Evolutionary conservation across 2,888 invertebrate genomes (phyloP).

Genomic region (Leptogaster cylindrica): DNA sequence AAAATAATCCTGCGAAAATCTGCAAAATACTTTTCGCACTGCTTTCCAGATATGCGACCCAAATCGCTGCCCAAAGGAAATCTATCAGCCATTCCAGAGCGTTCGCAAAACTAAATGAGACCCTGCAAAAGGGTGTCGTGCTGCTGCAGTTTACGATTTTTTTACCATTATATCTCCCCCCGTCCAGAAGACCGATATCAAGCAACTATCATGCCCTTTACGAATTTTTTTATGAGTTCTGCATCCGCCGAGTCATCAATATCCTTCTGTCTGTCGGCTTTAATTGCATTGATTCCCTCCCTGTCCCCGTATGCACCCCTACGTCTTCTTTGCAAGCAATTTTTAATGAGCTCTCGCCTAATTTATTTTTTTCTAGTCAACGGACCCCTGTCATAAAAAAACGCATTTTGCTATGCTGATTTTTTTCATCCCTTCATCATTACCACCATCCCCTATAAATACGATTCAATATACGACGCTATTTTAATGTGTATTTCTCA

Average conservation of each 20-base stretch:
- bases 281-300: slow-evolving; percentile 5
- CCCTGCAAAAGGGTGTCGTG: neutral
- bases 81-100: no score
- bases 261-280: slow-evolving; percentile 5
- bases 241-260: slow-evolving; percentile 9
- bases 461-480: slow-evolving; percentile 1
- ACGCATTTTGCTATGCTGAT: slow-evolving; percentile 14
- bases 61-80: no score
- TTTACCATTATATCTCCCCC: neutral
- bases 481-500: slow-evolving; percentile 1
- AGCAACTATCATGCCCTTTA: neutral
- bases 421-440: slow-evolving; percentile 3
- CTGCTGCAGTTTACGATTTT: neutral
- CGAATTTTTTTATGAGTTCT: neutral
- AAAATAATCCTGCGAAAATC: no score
- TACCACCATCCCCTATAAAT: neutral
- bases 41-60: no score
- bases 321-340: neutral
- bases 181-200: neutral
- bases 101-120: neutral
- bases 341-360: slow-evolving; percentile 22
- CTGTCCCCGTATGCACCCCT: no score
- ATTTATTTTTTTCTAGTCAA: slow-evolving; percentile 22
- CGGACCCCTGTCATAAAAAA: neutral
- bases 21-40: no score